Evolutionary conservation across 2,113 vertebrate genomes (phyloP), one percentile per base, ranked within the genome.

Genomic region (Hylia prasina): DNA sequence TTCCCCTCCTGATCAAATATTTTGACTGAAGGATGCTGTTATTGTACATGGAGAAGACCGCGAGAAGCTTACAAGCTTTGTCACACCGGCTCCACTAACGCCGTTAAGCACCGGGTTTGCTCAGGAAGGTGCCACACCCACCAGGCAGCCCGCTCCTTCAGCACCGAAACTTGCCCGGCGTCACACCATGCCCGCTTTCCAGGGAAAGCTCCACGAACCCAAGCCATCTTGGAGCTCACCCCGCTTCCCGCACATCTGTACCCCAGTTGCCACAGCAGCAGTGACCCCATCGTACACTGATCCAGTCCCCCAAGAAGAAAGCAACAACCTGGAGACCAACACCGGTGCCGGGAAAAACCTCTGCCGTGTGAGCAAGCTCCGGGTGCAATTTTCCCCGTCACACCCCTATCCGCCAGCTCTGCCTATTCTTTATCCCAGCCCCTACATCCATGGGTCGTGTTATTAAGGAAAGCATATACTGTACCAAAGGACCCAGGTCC

Each of bases 71-170:
- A 13, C 68, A 27, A 61, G 47, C 42, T 33, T 54, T 22, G 8
- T 7, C 50, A 6, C 21, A 1, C 42, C 0, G 44, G 19, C 68
- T 75, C 6, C 14, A 7, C 31, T 27, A 44, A 27, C 0, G 56
- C 70, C 21, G 89, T 11, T 2, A 13, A 50, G 39, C 71, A 31
- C 2, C 23, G 37, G 81, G 31, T 79, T 92, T 50, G 69, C 81
- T 65, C 16, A 4, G 50, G 81, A 51, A 93, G 90, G 53, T 61
- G 54, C 92, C 95, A 96, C 96, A 93, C 96, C 96, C 91, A 87
- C 88, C 75, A 23, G 24, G 15, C 93, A 79, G 42, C 48, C 27
- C 30, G 6, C 20, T 72, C 42, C 66, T 37, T 4, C 68, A 24
- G 53, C 71, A 9, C 57, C 11, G 51, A 51, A 73, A 78, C 47